Evolutionary conservation across 1,140 invertebrate species (phyloP), one percentile per base, ranked within the genome.

Genomic region (Pteromalus puparum): DNA sequence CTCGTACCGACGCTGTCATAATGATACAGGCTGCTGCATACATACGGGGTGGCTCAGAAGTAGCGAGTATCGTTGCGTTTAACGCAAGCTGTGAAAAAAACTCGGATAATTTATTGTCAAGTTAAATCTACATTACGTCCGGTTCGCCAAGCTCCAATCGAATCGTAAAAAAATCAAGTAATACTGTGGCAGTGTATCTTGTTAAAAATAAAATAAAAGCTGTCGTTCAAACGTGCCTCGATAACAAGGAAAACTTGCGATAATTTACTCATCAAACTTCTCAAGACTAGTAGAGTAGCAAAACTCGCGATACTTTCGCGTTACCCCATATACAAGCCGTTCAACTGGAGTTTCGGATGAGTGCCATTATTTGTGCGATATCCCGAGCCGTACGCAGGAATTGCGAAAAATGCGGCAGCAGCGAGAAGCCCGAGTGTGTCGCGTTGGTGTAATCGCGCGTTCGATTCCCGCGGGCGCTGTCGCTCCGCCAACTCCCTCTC

Each of bases 401-500:
- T n/a, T 18, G 34, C 42, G 15, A 76, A 76, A 76, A 76, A 30
- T 48, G 42, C 15, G 46, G 12, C 42, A 15, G 74, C 38, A 24
- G 67, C 12, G 67, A 12, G n/a, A 3, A 53, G 48, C 2, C 48
- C 48, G 18, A n/a, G 53, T 21, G 21, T 42, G 9, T 28, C 42
- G 21, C 10, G 42, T 12, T 42, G 26, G 74, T 34, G 42, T 76
- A 76, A 76, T 48, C 74, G 74, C 74, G 38, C 74, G 72, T 74
- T 74, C 72, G 34, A 74, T 76, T 76, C 46, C 74, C 74, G 21
- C 74, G 74, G 74, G 74, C 74, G 24, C 21, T 53, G 74, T 48
- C 74, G 0, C 24, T n/a, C 10, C 53, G 6, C 3, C 53, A 61
- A 6, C 4, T n/a, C 21, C 53, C 42, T 53, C 21, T 48, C 9